Conservation (phyloP, 2,888 invertebrate genomes). For the Reticulitermes lucifugus region DNA sequence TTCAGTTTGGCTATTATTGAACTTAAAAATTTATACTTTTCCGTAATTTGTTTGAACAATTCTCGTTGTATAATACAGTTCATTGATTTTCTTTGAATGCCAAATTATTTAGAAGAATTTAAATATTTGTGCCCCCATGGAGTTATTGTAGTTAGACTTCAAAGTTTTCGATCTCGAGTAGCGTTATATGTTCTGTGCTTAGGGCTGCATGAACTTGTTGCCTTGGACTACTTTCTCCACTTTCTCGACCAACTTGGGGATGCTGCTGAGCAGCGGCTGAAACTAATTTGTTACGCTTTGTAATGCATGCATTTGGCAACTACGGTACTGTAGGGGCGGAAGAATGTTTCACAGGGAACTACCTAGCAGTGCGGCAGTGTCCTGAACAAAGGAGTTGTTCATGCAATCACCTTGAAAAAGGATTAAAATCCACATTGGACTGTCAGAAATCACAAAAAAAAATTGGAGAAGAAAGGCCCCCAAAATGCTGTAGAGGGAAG, state of each 20-base stretch:
- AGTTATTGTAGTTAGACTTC: too few species aligned
- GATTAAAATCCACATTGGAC: neutral
- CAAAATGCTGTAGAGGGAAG: neutral
- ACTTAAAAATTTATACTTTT: too few species aligned
- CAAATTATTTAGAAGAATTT: too few species aligned
- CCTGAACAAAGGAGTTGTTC: neutral
- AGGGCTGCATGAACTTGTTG: neutral
- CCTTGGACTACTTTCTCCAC: neutral
- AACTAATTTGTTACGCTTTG: neutral
- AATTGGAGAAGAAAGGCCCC: neutral
- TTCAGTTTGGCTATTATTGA: too few species aligned
- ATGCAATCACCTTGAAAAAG: neutral
- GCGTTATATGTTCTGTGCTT: neutral
- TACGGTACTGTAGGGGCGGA: neutral
- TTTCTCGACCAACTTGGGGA: neutral
- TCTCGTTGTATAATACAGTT: too few species aligned
- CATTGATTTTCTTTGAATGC: too few species aligned
- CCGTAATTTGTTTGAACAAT: too few species aligned
- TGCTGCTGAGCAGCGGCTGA: neutral
- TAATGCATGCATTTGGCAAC: conserved; percentile 1
- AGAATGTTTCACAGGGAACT: too few species aligned
- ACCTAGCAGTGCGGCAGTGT: too few species aligned
- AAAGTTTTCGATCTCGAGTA: neutral
- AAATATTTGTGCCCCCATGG: too few species aligned
- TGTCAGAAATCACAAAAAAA: neutral